phyloP scores from a whole-genome alignment of 2,888 invertebrate genomes.

The Yponomeuta sedellus region DNA sequence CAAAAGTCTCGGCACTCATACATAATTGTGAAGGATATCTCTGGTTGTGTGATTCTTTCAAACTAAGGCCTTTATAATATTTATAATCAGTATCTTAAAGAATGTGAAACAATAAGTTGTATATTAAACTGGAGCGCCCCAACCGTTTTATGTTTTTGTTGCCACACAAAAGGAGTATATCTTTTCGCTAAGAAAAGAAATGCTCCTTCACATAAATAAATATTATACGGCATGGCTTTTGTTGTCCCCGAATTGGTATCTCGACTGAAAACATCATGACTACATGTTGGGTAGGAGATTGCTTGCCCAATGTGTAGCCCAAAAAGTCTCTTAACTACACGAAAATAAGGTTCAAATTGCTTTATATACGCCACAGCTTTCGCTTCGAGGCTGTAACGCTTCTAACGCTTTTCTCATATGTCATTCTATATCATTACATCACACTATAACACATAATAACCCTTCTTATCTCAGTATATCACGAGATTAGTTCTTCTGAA shows the following conservation, averaged over 20 bases:
- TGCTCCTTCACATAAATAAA: neutral
- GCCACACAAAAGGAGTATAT: neutral
- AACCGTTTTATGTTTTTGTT: constrained; percentile 13
- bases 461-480: constrained; percentile 1
- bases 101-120: neutral
- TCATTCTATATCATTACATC: constrained; percentile 27
- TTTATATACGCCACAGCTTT: constrained; percentile 47
- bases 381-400: constrained; percentile 53
- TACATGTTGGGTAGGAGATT: neutral
- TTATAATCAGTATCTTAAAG: too few relatives aligned
- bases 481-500: neutral
- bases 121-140: constrained; percentile 8
- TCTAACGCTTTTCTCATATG: constrained; percentile 67
- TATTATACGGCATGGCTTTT: constrained; percentile 41
- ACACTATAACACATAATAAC: neutral
- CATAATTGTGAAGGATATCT: too few relatives aligned
- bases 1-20: too few relatives aligned
- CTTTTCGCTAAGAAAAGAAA: neutral
- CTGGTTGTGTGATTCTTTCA: too few relatives aligned
- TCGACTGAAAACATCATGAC: neutral
- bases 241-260: constrained; percentile 23
- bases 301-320: neutral
- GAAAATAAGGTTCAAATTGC: constrained; percentile 24
- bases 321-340: constrained; percentile 4
- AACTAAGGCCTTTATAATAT: too few relatives aligned